Evolutionary conservation across 2,888 invertebrate species (phyloP), one percentile per base, ranked within the genome.

Genomic region (Cephus runcator): DNA sequence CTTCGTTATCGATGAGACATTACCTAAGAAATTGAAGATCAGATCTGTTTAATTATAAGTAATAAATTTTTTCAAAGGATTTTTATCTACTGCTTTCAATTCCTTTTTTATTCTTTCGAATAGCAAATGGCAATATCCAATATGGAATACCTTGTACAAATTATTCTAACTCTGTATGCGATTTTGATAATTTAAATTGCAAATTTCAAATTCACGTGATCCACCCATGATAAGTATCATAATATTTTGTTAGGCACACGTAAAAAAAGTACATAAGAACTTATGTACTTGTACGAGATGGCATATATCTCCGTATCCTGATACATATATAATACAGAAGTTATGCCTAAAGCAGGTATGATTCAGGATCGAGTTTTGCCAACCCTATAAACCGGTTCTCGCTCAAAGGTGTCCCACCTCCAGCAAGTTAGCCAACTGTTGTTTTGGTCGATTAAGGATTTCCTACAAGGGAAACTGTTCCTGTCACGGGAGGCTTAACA

Each of bases 341-440:
- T 56, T 23, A 56, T 56, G 56, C 56, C 56, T 56, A 56, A 56
- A 56, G 23, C 81, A 71, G 74, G 76, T 84, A 79, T 86, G 85
- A 85, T 84, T 85, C 86, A 85, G 79, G 81, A 78, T 77, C 78
- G 76, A 34, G 56, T 56, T 56, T 9, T 23, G 56, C 56, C 9
- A 23, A 56, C 56, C 56, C 69, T 15, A 68, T n/a, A 76, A 85
- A 86, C 86, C 85, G 83, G 85, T 86, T 83, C 82, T 74, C 73
- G 79, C 76, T 76, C 77, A 40, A 73, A 77, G 36, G 31, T 40
- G 80, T 74, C 40, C 56, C 56, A 56, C 23, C 15, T 56, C 15
- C 40, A 40, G 40, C 40, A 1, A 56, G 56, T 56, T 56, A 23
- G 56, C 56, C 9, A 56, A 23, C 23, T 56, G 56, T 56, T 56